Percentiles rank a stretch among this genome's conserved stretches.
Conservation (phyloP, 2,113 vertebrate species). For the Orycteropus afer region DNA sequence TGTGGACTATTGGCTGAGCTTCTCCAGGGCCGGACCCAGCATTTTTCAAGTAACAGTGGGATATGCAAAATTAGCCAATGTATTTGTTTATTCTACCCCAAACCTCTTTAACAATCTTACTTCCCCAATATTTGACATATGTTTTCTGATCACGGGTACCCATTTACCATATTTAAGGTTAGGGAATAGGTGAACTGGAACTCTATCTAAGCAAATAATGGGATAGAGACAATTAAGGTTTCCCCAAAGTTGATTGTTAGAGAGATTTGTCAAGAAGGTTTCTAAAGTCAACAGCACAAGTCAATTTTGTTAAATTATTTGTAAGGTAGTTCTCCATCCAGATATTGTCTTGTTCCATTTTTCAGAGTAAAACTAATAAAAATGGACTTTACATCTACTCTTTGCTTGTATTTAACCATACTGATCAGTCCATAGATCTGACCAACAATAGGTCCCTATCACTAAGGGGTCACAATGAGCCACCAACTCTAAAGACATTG, state of each 20-base stretch:
- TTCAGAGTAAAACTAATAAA: background rate
- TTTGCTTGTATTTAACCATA: background rate
- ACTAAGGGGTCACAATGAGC: background rate
- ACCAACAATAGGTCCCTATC: background rate
- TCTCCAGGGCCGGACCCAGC: too few species aligned
- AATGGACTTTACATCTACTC: background rate
- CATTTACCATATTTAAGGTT: background rate
- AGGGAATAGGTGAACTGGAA: background rate
- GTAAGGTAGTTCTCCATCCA: background rate
- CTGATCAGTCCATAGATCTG: background rate
- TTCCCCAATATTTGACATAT: background rate
- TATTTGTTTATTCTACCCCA: background rate
- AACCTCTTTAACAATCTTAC: background rate
- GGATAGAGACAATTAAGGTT: background rate
- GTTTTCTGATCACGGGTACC: background rate
- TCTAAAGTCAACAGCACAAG: conserved; percentile 25
- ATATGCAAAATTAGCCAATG: background rate
- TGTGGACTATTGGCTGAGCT: too few species aligned
- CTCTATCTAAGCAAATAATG: conserved; percentile 36
- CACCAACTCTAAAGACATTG: background rate
- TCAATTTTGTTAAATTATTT: conserved; percentile 34
- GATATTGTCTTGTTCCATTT: background rate
- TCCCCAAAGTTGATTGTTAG: background rate
- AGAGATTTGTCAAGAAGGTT: background rate
- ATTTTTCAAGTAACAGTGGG: too few species aligned